Conservation (phyloP, 2,113 vertebrate genomes). For the Percina caprodes region DNA sequence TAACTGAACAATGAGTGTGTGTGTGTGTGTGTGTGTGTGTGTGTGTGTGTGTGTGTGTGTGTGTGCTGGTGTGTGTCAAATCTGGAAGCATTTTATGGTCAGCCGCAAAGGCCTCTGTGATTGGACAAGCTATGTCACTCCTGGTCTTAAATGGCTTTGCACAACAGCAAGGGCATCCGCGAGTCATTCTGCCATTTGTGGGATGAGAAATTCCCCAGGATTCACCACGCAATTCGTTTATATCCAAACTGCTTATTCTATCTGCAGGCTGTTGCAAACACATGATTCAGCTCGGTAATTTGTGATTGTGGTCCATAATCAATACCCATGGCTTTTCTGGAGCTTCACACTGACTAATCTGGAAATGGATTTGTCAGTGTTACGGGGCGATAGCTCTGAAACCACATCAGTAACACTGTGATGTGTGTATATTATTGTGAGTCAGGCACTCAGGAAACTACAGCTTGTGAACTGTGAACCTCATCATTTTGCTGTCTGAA, state of each 20-base stretch:
- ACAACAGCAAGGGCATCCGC: conserved; percentile 76
- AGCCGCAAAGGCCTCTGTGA: conserved; percentile 81
- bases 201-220: conserved; percentile 69
- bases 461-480: conserved; percentile 20
- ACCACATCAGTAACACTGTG: conserved; percentile 40
- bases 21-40: conserved; percentile 41
- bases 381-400: conserved; percentile 36
- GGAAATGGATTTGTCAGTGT: conserved; percentile 63
- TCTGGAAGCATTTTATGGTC: conserved; percentile 86
- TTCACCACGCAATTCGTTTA: conserved; percentile 68
- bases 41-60: conserved; percentile 45
- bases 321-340: conserved; percentile 57
- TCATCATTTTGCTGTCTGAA: conserved; percentile 18
- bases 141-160: conserved; percentile 80
- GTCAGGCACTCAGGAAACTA: conserved; percentile 13
- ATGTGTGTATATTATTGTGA: conserved; percentile 46
- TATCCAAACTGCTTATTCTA: conserved; percentile 67
- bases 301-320: conserved; percentile 70
- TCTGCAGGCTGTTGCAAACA: conserved; percentile 61
- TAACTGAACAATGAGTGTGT: conserved; percentile 78
- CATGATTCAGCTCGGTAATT: conserved; percentile 62
- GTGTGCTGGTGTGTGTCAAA: conserved; percentile 76
- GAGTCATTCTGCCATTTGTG: conserved; percentile 77
- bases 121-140: conserved; percentile 83
- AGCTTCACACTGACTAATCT: conserved; percentile 57